Evolutionary conservation across 2,888 invertebrate species (phyloP).

Genomic region (Muschampia plurimacula): DNA sequence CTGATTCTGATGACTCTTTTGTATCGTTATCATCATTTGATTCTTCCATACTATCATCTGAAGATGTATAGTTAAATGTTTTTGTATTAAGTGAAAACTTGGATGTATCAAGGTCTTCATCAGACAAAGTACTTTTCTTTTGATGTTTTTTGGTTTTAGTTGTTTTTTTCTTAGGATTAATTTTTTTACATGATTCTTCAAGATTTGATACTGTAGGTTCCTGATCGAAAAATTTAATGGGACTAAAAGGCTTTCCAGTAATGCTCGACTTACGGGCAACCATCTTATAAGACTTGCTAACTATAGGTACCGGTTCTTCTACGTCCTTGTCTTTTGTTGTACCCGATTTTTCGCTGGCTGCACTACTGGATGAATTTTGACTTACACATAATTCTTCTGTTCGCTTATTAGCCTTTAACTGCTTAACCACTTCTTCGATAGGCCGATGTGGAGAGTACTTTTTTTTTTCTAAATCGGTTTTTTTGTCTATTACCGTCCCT

Average conservation of each 20-base stretch:
- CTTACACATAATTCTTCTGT: conserved; percentile 66
- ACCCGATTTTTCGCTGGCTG: conserved; percentile 52
- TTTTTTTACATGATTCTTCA: conserved; percentile 53
- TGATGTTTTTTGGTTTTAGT: conserved; percentile 63
- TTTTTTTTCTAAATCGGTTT: conserved; percentile 74
- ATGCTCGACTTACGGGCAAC: conserved; percentile 82
- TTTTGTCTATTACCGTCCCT: conserved; percentile 79
- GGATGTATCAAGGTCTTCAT: conserved; percentile 75
- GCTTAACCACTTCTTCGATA: conserved; percentile 81
- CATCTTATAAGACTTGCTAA: conserved; percentile 83
- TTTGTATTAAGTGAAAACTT: conserved; percentile 75
- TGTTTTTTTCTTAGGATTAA: conserved; percentile 57
- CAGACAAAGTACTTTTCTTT: conserved; percentile 66
- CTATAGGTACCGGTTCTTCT: conserved; percentile 73
- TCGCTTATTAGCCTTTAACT: conserved; percentile 74
- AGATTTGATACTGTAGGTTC: conserved; percentile 57
- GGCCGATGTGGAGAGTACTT: conserved; percentile 79
- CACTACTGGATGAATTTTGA: conserved; percentile 50
- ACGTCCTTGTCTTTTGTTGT: conserved; percentile 54
- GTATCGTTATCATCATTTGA: conserved; percentile 78
- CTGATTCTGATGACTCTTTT: conserved; percentile 77
- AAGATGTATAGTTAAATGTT: conserved; percentile 69
- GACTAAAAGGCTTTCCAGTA: conserved; percentile 81
- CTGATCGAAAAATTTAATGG: conserved; percentile 73
- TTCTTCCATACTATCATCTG: conserved; percentile 77